Evolutionary conservation across 2,797 vertebrate genomes (phyloP).

Genomic region (Helicolenus hilgendorfi): DNA sequence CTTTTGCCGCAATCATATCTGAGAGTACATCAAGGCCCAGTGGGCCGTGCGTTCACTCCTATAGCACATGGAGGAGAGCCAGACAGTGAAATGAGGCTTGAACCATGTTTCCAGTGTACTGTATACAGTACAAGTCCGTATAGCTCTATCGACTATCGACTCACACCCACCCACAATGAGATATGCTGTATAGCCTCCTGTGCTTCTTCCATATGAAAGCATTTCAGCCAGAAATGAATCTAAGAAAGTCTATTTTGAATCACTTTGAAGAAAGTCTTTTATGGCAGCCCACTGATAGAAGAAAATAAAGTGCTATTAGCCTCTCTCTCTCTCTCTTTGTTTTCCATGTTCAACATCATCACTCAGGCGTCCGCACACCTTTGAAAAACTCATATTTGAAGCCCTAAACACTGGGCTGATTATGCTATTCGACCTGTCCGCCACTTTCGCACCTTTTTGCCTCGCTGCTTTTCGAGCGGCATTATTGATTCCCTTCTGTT

Average conservation of each 20-base stretch:
- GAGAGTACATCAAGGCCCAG: slow-evolving; percentile 5
- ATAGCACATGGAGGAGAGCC: not conserved
- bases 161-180: not conserved
- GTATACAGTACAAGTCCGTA: slow-evolving; percentile 1
- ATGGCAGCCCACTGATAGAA: not conserved
- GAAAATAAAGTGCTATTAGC: slow-evolving; percentile 6
- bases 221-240: not conserved
- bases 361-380: not conserved
- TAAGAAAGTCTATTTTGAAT: not conserved
- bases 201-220: not conserved
- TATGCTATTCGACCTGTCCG: slow-evolving; percentile 9
- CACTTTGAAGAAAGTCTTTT: not conserved
- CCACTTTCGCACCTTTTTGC: not conserved
- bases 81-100: slow-evolving; percentile 28
- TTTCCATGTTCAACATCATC: not conserved
- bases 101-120: not conserved
- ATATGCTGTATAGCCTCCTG: not conserved
- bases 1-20: slow-evolving; percentile 46
- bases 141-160: not conserved
- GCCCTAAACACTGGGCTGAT: slow-evolving; percentile 12
- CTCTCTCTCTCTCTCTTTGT: not conserved
- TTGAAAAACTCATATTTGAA: slow-evolving; percentile 20
- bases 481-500: slow-evolving; percentile 46
- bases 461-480: not conserved
- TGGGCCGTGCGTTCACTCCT: slow-evolving; percentile 29